Evolutionary conservation across 1,140 invertebrate genomes (phyloP).

Genomic region (Chymomyza costata): DNA sequence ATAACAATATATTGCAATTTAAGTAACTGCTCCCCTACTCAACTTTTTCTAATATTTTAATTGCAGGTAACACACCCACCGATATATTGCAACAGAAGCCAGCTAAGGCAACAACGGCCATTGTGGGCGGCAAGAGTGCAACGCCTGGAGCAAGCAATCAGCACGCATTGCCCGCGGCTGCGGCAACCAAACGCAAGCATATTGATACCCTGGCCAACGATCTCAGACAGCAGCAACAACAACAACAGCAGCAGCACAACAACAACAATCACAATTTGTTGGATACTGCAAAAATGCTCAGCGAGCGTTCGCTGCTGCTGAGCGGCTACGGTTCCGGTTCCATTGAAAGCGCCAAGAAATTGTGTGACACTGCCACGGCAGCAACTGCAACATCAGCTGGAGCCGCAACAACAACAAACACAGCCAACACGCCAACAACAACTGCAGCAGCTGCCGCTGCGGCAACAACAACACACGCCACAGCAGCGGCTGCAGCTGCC

Average conservation of each 20-base stretch:
- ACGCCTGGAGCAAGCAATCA: constrained; percentile 48
- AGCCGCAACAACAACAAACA: constrained; percentile 1
- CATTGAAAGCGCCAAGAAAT: constrained; percentile 53
- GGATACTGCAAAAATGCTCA: constrained; percentile 58
- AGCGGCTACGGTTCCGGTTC: constrained; percentile 61
- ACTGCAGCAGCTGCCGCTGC: constrained; percentile 18
- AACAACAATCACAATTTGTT: constrained; percentile 9
- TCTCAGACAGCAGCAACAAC: constrained; percentile 36
- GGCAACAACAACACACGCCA: constrained; percentile 24
- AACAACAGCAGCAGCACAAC: constrained; percentile 17
- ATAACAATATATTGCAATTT: too few relatives aligned
- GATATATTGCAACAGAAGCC: constrained; percentile 66
- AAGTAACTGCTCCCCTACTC: too few relatives aligned
- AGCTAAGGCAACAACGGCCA: constrained; percentile 56
- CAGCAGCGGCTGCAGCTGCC: constrained; percentile 47
- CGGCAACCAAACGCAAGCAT: constrained; percentile 54
- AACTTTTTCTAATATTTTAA: too few relatives aligned
- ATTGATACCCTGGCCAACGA: constrained; percentile 45
- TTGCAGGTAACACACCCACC: constrained; percentile 64
- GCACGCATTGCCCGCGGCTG: constrained; percentile 41
- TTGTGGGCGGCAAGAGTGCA: constrained; percentile 44
- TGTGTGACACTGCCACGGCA: constrained; percentile 43
- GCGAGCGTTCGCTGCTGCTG: constrained; percentile 67
- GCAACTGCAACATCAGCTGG: neutral
- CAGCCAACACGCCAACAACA: constrained; percentile 7